Conservation (phyloP, 2,113 vertebrate species). For the Neogobius melanostomus region DNA sequence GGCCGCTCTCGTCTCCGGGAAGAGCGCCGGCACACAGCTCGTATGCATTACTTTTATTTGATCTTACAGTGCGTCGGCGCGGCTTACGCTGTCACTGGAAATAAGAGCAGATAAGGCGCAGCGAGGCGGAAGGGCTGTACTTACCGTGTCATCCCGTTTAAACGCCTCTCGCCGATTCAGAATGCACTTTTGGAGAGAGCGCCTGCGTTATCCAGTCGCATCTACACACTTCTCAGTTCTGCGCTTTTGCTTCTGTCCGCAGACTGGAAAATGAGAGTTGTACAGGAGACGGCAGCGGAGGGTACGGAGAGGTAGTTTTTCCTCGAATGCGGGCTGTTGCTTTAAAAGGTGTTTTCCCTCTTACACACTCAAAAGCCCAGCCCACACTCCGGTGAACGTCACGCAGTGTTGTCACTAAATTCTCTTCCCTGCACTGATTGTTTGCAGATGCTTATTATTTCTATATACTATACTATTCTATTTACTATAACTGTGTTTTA, state of each 20-base stretch:
- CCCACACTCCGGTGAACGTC: too few species aligned
- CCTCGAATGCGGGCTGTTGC: neutral
- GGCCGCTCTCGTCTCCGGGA: slow-evolving; percentile 1
- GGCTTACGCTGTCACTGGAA: slow-evolving; percentile 4
- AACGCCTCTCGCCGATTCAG: neutral
- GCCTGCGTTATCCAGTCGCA: neutral
- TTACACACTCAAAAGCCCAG: too few species aligned
- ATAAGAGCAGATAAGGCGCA: slow-evolving; percentile 9
- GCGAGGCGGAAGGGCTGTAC: neutral
- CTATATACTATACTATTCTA: too few species aligned
- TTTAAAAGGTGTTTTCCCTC: neutral
- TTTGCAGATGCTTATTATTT: too few species aligned
- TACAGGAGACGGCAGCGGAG: slow-evolving; percentile 15
- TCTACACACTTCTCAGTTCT: neutral
- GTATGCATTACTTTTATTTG: slow-evolving; percentile 19
- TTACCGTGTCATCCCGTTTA: slow-evolving; percentile 3
- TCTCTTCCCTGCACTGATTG: too few species aligned
- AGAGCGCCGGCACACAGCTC: slow-evolving; percentile 8
- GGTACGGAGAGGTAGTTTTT: slow-evolving; percentile 16
- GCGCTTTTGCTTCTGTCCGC: neutral
- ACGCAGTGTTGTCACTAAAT: too few species aligned
- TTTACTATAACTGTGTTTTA: too few species aligned
- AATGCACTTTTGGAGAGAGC: neutral
- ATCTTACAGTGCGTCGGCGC: slow-evolving; percentile 6
- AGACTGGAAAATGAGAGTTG: neutral